Evolutionary conservation across 2,113 vertebrate species (phyloP).

Genomic region (Octodon degus): DNA sequence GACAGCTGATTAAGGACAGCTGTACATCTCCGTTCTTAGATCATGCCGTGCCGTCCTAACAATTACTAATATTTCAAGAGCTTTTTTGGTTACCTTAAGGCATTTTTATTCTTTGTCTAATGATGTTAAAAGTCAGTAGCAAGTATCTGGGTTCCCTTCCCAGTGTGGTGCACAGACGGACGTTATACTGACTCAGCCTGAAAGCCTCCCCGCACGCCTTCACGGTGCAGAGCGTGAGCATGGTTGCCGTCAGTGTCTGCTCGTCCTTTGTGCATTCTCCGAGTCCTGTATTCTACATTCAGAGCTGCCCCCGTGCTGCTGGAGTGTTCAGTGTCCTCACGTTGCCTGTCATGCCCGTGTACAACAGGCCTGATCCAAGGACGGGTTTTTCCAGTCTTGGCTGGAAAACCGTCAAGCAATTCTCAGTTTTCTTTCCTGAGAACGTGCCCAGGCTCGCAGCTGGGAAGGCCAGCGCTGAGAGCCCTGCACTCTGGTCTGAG

Average conservation of each 20-base stretch:
- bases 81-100: background rate
- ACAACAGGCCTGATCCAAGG: background rate
- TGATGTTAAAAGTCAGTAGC: constrained; percentile 2
- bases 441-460: background rate
- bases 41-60: background rate
- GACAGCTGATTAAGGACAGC: background rate
- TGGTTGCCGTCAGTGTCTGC: too few species aligned
- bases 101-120: constrained; percentile 24
- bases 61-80: background rate
- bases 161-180: background rate
- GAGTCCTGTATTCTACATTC: constrained; percentile 22
- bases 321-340: background rate
- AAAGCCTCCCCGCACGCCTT: too few species aligned
- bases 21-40: background rate
- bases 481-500: background rate
- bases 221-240: too few species aligned
- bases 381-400: background rate
- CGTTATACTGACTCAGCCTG: background rate
- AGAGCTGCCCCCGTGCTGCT: background rate
- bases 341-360: background rate
- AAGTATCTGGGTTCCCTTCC: background rate
- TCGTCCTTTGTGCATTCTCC: background rate
- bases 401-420: background rate
- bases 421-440: background rate
- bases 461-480: background rate